Evolutionary conservation across 2,113 vertebrate genomes (phyloP), one percentile per base, ranked within the genome.

Genomic region (Amazona guildingii): DNA sequence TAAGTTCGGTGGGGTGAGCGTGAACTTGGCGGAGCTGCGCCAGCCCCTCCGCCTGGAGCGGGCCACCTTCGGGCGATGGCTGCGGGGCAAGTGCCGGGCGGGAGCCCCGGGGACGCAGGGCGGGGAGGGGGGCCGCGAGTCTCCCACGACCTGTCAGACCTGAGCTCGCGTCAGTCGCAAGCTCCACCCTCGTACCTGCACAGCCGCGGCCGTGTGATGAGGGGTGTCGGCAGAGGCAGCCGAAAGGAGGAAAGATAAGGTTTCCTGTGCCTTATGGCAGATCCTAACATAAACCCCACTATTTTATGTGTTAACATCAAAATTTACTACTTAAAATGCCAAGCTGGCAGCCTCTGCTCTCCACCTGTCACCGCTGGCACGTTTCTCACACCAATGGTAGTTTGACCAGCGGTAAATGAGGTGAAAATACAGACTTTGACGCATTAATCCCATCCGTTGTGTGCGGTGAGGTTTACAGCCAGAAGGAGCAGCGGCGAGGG

Each of bases 401-500:
- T 24, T 66, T 31, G 33, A 13, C 27, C 8, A 39, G 23, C 19
- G 25, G 18, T 69, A 80, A 80, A 70, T 29, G 5, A 87, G 2
- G 2, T 33, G 20, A 54, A 73, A 87, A 57, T 6, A 21, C 35
- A 41, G 12, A 9, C 10, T 52, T 72, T 17, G 21, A 10, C 3
- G 1, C 4, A 0, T 25, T 35, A 20, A 8, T 1, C 3, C 13
- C 0, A 0, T 6, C 25, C 43, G 0, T 6, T 0, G 1, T 2
- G 5, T 0, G 0, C 3, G 2, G 3, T 9, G 1, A 24, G 9
- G 43, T 31, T 57, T 24, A 39, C 72, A 72, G 44, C 9, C 5
- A 39, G 52, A 13, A 46, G 33, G 17, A 29, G 6, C 4, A 1
- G 18, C 23, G 24, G 27, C 8, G 6, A 4, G 48, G 23, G 6